phyloP scores from a whole-genome alignment of 35 echinoderm and acorn worm genomes.

The Ptychodera flava region DNA sequence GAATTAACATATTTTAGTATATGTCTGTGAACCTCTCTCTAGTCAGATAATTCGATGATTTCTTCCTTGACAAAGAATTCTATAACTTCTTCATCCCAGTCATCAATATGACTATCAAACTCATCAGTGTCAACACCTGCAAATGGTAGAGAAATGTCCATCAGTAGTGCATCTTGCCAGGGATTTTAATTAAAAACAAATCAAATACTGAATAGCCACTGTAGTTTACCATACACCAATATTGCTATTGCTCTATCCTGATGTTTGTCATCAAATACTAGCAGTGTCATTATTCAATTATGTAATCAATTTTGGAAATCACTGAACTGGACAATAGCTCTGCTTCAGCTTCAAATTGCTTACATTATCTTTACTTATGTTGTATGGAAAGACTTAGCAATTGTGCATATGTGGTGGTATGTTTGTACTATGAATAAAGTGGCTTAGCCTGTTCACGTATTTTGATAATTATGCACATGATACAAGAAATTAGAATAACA shows the following conservation, averaged over 20 bases:
- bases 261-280: too few species aligned
- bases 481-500: too few species aligned
- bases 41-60: constrained; percentile 79
- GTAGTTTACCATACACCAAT: not conserved
- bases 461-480: too few species aligned
- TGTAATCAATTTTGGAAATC: not conserved
- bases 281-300: not conserved
- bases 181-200: not conserved
- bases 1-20: too few species aligned
- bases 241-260: not conserved
- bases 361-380: too few species aligned
- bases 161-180: not conserved
- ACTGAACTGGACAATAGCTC: not conserved
- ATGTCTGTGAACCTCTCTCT: too few species aligned
- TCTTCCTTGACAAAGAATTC: constrained; percentile 99
- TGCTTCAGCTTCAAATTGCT: not conserved
- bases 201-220: too few species aligned
- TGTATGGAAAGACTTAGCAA: too few species aligned
- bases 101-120: constrained; percentile 49
- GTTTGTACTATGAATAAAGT: too few species aligned
- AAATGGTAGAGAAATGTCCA: not conserved
- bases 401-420: too few species aligned
- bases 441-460: not conserved
- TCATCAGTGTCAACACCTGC: constrained; percentile 64
- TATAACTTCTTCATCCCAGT: constrained; percentile 83